Conservation (phyloP, 2,888 invertebrate genomes). For the Cataglyphis altisquamis region DNA sequence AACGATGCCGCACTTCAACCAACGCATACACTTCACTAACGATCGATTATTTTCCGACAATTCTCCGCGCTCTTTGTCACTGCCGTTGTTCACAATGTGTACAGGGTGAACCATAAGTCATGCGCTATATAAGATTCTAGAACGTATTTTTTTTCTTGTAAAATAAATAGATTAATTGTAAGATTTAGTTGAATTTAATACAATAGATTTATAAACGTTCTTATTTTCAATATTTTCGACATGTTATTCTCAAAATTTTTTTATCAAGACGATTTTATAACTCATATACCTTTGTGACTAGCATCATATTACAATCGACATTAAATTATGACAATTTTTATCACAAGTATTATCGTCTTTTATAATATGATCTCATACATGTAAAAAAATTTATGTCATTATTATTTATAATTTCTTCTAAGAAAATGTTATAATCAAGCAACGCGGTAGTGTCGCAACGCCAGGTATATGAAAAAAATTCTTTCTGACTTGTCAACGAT, state of each 20-base stretch:
- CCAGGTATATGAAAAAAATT: too few species aligned
- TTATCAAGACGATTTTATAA: not conserved
- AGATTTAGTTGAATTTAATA: not conserved
- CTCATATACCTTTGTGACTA: not conserved
- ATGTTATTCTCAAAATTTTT: too few species aligned
- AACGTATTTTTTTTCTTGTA: not conserved
- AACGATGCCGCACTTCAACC: conserved; percentile 27
- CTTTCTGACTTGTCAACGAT: too few species aligned
- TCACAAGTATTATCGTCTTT: not conserved
- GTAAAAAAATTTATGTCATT: not conserved
- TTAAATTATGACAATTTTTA: not conserved
- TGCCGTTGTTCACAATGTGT: conserved; percentile 2
- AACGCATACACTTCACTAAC: conserved; percentile 30
- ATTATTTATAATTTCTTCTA: not conserved
- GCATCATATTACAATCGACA: not conserved
- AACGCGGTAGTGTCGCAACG: too few species aligned
- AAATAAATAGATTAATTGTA: not conserved
- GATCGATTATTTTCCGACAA: conserved; percentile 48
- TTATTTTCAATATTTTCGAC: not conserved
- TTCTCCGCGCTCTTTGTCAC: conserved; percentile 41
- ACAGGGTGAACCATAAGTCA: conserved; percentile 27
- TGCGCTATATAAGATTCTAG: not conserved
- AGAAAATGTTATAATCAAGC: not conserved
- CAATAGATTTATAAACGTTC: not conserved
- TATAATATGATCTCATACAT: not conserved